Evolutionary conservation across 2,888 invertebrate species (phyloP).

Genomic region (Hedya salicella): DNA sequence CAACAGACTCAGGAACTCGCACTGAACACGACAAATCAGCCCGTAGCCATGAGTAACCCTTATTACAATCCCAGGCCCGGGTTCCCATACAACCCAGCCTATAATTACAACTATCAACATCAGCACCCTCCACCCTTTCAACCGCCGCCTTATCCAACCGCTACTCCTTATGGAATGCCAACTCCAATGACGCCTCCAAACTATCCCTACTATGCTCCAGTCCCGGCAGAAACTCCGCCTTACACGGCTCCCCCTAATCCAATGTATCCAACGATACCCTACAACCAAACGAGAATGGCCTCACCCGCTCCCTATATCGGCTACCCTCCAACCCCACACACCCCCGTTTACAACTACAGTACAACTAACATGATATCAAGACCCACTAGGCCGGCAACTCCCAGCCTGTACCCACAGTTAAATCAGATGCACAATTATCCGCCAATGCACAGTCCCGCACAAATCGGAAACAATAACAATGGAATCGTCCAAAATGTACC

Average conservation of each 20-base stretch:
- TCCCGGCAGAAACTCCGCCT: conserved; percentile 56
- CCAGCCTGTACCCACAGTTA: conserved; percentile 66
- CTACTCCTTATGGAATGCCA: conserved; percentile 72
- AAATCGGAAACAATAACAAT: conserved; percentile 50
- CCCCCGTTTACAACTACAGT: conserved; percentile 67
- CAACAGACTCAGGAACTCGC: conserved; percentile 75
- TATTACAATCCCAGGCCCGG: conserved; percentile 71
- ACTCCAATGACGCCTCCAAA: conserved; percentile 54
- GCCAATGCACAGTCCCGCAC: conserved; percentile 47
- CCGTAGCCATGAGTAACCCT: conserved; percentile 72
- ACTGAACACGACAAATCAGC: conserved; percentile 59
- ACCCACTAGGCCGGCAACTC: conserved; percentile 62
- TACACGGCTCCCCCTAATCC: conserved; percentile 59
- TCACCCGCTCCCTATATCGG: conserved; percentile 65
- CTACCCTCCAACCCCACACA: conserved; percentile 57
- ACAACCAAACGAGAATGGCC: conserved; percentile 75
- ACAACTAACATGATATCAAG: conserved; percentile 77
- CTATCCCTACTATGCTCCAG: conserved; percentile 61
- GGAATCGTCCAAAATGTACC: conserved; percentile 48
- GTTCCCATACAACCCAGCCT: conserved; percentile 64
- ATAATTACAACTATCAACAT: conserved; percentile 59
- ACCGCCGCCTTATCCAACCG: conserved; percentile 66
- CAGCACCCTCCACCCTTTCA: conserved; percentile 59
- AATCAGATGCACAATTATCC: conserved; percentile 69
- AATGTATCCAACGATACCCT: conserved; percentile 67